phyloP scores from a whole-genome alignment of 2,113 vertebrate genomes.

The Dicrurus megarhynchus region DNA sequence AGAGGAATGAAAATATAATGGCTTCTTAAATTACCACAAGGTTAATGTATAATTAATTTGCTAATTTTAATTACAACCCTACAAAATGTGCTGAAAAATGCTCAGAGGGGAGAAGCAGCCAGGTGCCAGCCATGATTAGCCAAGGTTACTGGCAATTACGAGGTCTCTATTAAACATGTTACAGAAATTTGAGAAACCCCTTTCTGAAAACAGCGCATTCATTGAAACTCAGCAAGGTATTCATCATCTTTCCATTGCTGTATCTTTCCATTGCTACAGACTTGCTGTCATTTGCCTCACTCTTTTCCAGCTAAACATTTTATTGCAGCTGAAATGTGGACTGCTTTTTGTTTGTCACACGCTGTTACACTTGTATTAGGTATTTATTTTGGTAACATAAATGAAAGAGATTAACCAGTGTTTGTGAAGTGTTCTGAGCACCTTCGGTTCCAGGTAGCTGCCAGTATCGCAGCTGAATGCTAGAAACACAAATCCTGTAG shows the following conservation, averaged over 20 bases:
- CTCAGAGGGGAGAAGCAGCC: not conserved
- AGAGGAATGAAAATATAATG: slow-evolving; percentile 28
- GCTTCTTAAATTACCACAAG: slow-evolving; percentile 31
- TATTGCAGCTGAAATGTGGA: not conserved
- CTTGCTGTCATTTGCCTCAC: not conserved
- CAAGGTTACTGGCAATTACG: slow-evolving; percentile 33
- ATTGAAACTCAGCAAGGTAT: not conserved
- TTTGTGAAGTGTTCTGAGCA: not conserved
- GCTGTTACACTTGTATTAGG: not conserved
- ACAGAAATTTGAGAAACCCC: not conserved
- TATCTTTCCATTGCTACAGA: not conserved
- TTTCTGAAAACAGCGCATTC: not conserved
- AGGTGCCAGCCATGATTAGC: not conserved
- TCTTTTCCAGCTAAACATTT: not conserved
- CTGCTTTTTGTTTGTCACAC: not conserved
- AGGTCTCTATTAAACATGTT: not conserved
- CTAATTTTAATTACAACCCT: slow-evolving; percentile 41
- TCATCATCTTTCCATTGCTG: not conserved
- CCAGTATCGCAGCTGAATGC: not conserved
- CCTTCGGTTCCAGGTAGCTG: not conserved
- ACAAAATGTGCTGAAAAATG: slow-evolving; percentile 14
- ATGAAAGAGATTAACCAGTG: not conserved
- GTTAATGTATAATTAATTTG: slow-evolving; percentile 53
- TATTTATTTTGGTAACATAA: not conserved
- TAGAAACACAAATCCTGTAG: not conserved